Conservation (phyloP, 2,113 vertebrate species). For the Labrus mixtus region DNA sequence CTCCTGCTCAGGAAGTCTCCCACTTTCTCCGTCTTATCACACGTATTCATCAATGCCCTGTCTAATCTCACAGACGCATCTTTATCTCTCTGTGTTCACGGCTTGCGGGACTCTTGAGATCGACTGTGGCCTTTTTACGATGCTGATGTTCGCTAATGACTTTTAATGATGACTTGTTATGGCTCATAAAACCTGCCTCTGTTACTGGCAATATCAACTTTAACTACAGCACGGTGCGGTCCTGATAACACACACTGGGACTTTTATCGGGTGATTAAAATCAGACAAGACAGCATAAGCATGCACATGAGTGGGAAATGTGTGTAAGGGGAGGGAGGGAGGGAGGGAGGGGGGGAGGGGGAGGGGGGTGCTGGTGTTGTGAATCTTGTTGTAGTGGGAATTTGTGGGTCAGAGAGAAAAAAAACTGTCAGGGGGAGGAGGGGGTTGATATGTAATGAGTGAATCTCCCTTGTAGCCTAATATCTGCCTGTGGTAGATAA, state of each 20-base stretch:
- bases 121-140: slow-evolving; percentile 68
- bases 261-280: slow-evolving; percentile 67
- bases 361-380: slow-evolving; percentile 2
- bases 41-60: slow-evolving; percentile 23
- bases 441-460: slow-evolving; percentile 25
- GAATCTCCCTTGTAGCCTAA: slow-evolving; percentile 16
- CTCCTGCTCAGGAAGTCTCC: slow-evolving; percentile 46
- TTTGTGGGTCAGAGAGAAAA: slow-evolving; percentile 40
- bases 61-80: slow-evolving; percentile 51
- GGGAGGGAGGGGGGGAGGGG: too few relatives aligned
- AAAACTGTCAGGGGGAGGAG: slow-evolving; percentile 1
- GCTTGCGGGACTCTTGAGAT: slow-evolving; percentile 65
- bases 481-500: slow-evolving; percentile 22
- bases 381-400: slow-evolving; percentile 6
- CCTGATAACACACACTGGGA: slow-evolving; percentile 64
- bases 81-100: slow-evolving; percentile 56
- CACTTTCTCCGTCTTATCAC: slow-evolving; percentile 46
- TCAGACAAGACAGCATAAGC: slow-evolving; percentile 48
- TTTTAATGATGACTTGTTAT: slow-evolving; percentile 75
- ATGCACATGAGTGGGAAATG: slow-evolving; percentile 41
- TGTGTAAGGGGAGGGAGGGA: not conserved
- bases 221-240: slow-evolving; percentile 58
- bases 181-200: slow-evolving; percentile 70
- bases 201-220: slow-evolving; percentile 65
- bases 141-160: slow-evolving; percentile 73